Base-by-base conservation (phyloP, 2,888 invertebrate genomes). In the Pyralis farinalis region DNA sequence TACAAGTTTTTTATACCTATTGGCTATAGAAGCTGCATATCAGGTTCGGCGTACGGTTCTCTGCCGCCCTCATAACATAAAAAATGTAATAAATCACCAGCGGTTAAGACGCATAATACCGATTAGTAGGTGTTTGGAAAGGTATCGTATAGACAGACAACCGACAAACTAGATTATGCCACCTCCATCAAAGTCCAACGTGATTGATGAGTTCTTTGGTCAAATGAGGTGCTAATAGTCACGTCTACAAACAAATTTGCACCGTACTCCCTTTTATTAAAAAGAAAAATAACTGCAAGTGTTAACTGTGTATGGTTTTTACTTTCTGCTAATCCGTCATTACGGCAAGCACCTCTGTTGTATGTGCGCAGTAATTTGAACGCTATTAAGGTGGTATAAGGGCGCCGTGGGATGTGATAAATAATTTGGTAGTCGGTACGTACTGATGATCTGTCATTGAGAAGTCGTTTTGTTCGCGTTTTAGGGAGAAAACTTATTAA, bases 111-210 rank as follows among this genome's bases (percentile, higher is more conserved):
- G 74, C 75, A 75, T 79, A 78, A 61, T 66, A 62, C 63, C 58
- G 56, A 76, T 75, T 76, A 71, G 70, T 58, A 72, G 62, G 62
- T 68, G 63, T 70, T 70, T 63, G 62, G 58, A 51, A 60, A 63
- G 61, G 65, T 58, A 60, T 57, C 50, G 50, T 56, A 61, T 54
- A 62, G 72, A 71, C 73, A 70, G 72, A 75, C 69, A 68, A 53
- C 16, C 16, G 61, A 72, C 79, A 73, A 82, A 82, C 81, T 71
- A 65, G 78, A 83, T 81, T 80, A 82, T 67, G 65, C 59, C 67
- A 62, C 80, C 73, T 77, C 75, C 80, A 75, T 82, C 81, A 81
- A 73, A 66, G 73, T 77, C 76, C 65, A 40, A 53, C 46, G 62
- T 81, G 83, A 83, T 82, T 80, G 83, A 83, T 83, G 80, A 72